phyloP scores from a whole-genome alignment of 1,140 invertebrate genomes.

The Nomia melanderi region DNA sequence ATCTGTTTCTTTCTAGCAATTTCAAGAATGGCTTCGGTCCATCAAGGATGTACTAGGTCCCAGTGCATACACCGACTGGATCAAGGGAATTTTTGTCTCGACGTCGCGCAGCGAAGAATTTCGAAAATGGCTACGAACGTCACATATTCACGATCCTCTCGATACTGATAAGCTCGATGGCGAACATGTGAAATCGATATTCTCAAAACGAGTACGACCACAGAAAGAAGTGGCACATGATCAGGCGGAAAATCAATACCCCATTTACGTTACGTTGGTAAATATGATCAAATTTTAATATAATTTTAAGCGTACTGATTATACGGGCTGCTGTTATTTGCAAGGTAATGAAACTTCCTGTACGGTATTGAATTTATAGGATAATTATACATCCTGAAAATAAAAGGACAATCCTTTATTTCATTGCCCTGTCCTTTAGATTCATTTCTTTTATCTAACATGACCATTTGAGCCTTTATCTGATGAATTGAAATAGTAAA shows the following conservation, averaged over 20 bases:
- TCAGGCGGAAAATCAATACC: slow-evolving; percentile 21
- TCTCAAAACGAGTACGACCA: background rate
- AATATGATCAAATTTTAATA: background rate
- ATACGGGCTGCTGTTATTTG: background rate
- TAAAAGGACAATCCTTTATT: too few species aligned
- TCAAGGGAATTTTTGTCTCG: slow-evolving; percentile 47
- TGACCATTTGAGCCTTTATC: too few species aligned
- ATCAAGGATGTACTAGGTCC: slow-evolving; percentile 52
- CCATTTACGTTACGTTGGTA: slow-evolving; percentile 5
- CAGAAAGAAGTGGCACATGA: background rate
- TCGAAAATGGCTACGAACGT: slow-evolving; percentile 61
- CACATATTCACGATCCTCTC: background rate
- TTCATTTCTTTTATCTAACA: too few species aligned
- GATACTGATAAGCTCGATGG: background rate
- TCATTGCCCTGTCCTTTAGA: too few species aligned
- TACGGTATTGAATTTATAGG: too few species aligned
- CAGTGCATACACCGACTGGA: slow-evolving; percentile 56
- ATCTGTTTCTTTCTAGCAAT: slow-evolving; percentile 56
- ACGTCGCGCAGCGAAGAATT: slow-evolving; percentile 57
- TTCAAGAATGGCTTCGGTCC: slow-evolving; percentile 65
- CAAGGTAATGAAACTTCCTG: background rate
- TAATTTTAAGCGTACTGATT: background rate
- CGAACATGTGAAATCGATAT: background rate
- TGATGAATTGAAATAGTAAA: too few species aligned
- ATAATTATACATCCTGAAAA: too few species aligned